Base-by-base conservation (phyloP, 2,888 invertebrate species). In the Ornithoptera alexandrae region DNA sequence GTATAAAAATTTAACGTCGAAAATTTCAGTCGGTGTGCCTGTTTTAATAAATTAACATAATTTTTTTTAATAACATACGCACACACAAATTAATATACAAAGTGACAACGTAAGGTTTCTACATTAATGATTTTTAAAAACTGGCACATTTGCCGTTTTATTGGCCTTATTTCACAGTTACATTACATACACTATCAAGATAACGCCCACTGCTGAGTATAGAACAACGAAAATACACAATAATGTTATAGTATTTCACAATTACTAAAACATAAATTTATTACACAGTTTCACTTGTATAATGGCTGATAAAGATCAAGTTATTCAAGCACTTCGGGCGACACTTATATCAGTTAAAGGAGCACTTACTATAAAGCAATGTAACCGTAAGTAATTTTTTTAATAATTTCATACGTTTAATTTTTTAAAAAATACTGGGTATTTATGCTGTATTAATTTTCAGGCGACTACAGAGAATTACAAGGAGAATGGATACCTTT, bases 401-500 rank as follows among this genome's bases (percentile, higher is more conserved):
- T 62, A 42, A 46, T 50, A 4, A 62, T 15, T 22, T 20, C 10
- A 24, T 7, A 20, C n/a, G 6, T 58, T 17, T 30, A 12, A 53
- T 57, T 57, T 22, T 53, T 17, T 63, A n/a, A 2, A 46, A 58
- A 15, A 20, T 22, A 12, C 22, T 4, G 24, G 0, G 6, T 56
- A 15, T 30, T 36, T 2, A 56, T 53, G 50, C 18, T n/a, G 18
- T 3, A n/a, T 46, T 62, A 12, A 62, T 63, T 53, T 76, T 77
- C 75, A 94, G 94, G 90, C 62, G 96, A 96, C 78, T 96, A 95
- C 81, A 85, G 83, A 65, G 93, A 93, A 74, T 82, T 96, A 39
- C 94, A 95, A 80, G 95, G 95, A 39, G 93, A 93, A 79, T 86
- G 86, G 75, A 94, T 96, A 76, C 96, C 96, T 8, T 96, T 86